phyloP scores from a whole-genome alignment of 2,113 vertebrate genomes.

The Okapia johnstoni region DNA sequence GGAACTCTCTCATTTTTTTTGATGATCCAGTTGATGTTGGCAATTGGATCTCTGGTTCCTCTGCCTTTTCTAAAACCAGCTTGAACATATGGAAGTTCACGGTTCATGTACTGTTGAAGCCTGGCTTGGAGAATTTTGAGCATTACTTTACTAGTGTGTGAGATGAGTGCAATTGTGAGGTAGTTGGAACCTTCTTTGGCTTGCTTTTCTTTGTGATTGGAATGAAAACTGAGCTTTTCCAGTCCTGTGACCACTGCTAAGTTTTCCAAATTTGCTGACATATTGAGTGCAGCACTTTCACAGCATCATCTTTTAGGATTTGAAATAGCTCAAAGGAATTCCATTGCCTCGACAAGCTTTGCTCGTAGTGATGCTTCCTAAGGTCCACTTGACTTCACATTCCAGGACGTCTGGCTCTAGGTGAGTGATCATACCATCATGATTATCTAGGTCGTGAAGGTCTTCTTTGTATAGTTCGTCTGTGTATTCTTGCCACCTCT shows the following conservation, averaged over 20 bases:
- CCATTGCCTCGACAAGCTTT: background rate
- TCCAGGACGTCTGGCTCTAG: background rate
- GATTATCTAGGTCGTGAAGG: background rate
- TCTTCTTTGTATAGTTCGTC: background rate
- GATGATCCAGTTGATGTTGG: background rate
- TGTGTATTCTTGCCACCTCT: background rate
- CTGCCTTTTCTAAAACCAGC: background rate
- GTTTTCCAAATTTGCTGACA: background rate
- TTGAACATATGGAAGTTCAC: background rate
- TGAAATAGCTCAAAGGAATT: background rate
- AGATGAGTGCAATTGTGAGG: background rate
- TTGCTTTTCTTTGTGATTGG: background rate
- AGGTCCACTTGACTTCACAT: background rate
- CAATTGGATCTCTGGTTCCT: background rate
- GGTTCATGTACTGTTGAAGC: background rate
- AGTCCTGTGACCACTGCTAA: background rate
- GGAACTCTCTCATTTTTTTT: background rate
- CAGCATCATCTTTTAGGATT: background rate
- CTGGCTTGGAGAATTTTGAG: background rate
- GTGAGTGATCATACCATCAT: background rate
- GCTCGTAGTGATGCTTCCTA: background rate
- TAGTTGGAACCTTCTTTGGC: background rate
- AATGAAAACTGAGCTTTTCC: background rate
- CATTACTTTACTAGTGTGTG: background rate
- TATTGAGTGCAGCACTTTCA: background rate